These are phyloP conservation scores for Lophotriccus pileatus DNA, from an alignment of 2,797 vertebrate species.

Conservation along the genomic window DNA sequence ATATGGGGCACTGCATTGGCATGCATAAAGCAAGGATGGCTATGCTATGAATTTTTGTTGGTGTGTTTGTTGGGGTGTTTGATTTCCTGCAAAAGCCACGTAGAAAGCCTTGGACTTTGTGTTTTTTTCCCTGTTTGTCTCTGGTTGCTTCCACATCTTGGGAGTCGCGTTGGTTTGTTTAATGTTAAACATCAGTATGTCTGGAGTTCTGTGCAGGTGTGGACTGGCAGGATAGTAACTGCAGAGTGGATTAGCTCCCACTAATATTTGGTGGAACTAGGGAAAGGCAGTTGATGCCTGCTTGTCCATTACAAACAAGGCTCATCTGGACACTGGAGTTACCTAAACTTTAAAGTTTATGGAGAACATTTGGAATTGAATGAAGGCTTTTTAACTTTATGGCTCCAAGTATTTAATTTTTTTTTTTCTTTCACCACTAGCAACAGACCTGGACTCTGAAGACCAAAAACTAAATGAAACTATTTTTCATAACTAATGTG, in stretches of 20 bases:
- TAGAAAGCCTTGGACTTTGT: not conserved
- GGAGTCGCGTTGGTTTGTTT: not conserved
- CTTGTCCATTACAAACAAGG: not conserved
- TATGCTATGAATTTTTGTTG: not conserved
- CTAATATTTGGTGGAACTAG: not conserved
- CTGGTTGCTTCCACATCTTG: not conserved
- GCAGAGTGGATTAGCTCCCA: not conserved
- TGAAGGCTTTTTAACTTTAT: not conserved
- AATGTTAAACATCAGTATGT: accelerated
- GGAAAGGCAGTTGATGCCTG: not conserved
- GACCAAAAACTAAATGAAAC: not conserved
- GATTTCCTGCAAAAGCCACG: not conserved
- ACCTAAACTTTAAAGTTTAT: not conserved
- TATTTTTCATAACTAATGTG: not conserved
- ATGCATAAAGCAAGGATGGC: not conserved
- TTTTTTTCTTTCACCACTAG: not conserved
- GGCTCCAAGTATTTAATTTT: accelerated
- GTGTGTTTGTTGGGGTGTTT: not conserved
- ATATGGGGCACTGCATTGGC: not conserved
- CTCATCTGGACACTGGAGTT: not conserved
- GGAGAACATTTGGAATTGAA: not conserved
- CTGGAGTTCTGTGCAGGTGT: not conserved
- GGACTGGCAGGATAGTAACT: not conserved
- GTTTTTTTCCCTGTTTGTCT: not conserved
- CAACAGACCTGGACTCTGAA: not conserved